phyloP scores from a whole-genome alignment of 2,113 vertebrate genomes.

The Halcyon senegalensis region DNA sequence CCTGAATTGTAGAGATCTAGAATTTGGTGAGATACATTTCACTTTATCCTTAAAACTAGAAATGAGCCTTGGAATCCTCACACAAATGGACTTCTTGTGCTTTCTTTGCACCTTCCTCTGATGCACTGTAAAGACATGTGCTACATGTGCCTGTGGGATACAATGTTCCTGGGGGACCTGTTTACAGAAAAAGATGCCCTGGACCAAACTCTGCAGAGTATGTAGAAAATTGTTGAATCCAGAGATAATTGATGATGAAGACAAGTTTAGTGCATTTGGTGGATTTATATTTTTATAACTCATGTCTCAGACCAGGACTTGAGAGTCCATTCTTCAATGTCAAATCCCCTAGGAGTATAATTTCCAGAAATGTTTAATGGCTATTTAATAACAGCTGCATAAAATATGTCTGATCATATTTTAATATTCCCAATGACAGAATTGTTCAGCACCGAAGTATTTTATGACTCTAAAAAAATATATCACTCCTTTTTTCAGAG shows the following conservation, averaged over 20 bases:
- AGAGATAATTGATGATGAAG: neutral
- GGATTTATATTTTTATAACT: conserved; percentile 21
- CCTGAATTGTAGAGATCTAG: neutral
- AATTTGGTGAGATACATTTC: neutral
- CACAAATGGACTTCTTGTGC: neutral
- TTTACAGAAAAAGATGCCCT: neutral
- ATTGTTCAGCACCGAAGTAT: neutral
- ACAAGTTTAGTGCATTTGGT: neutral
- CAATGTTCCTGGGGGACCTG: neutral
- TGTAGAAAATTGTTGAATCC: neutral
- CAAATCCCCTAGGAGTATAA: neutral
- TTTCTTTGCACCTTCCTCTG: neutral
- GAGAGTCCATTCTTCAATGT: conserved; percentile 15
- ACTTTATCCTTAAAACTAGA: neutral
- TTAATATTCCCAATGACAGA: conserved; percentile 18
- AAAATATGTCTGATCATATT: conserved; percentile 37
- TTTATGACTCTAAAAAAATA: neutral
- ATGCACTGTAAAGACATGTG: neutral
- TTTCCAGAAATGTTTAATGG: conserved; percentile 52
- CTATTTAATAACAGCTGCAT: conserved; percentile 52
- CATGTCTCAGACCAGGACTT: neutral
- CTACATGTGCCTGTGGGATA: accelerated
- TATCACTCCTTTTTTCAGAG: neutral
- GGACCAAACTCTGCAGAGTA: neutral
- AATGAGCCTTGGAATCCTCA: neutral